Evolutionary conservation across 2,113 vertebrate species (phyloP), one percentile per base, ranked within the genome.

Genomic region (Sialia sialis): DNA sequence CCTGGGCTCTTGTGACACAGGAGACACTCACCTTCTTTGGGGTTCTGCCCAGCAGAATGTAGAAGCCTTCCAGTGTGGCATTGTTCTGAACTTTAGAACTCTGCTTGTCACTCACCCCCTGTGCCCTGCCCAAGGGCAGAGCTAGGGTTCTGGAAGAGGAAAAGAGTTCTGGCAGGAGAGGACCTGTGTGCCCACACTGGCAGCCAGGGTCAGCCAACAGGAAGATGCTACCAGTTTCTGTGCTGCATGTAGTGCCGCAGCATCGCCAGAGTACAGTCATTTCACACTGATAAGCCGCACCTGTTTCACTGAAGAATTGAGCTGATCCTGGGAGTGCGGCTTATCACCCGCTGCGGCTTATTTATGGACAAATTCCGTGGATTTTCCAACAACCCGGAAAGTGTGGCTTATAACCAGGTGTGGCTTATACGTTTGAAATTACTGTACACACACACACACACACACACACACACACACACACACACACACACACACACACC

Each of bases 151-250:
- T 80, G 7, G 11, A 13, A 84, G 52, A 75, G 73, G 26, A 39
- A 46, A 63, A 60, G 55, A 60, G 46, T 60, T 87, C 62, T 84
- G 73, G 10, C 58, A 51, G 56, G 36, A 84, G 29, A 87, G 36
- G 41, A 46, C 1, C 1, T 7, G 9, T 8, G 51, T 29, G 21
- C 39, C 39, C 2, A 6, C 6, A 2, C 32, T 30, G 30, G 10
- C 9, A 84, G 39, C 32, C 39, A 44, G 39, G 23, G 41, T 22
- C 80, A 81, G 69, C 48, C 58, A 34, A 2, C 23, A 72, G 63
- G 36, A n/a, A 30, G 58, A 16, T 44, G 18, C 30, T 69, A 34
- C 36, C 56, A n/a, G 29, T 10, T 3, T 58, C 52, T 44, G 25
- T 12, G 34, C 39, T 8, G 62, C 34, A 20, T 32, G 25, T 5